Evolutionary conservation across 2,888 invertebrate genomes (phyloP).

Genomic region (Prionchulus punctatus): DNA sequence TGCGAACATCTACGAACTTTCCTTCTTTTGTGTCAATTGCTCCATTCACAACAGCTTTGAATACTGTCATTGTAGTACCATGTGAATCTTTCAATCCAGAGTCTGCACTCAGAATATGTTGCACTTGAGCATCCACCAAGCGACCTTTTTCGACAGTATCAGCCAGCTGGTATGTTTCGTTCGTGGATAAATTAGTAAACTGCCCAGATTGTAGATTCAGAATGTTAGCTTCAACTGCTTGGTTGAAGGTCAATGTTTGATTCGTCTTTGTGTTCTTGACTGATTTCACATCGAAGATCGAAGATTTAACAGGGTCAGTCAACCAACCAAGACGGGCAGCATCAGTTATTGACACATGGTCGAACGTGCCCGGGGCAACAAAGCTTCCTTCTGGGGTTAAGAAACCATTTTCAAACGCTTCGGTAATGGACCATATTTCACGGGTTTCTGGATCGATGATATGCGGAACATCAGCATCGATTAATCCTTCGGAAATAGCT

Average conservation of each 20-base stretch:
- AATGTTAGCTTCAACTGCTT: constrained; percentile 55
- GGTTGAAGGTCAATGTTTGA: constrained; percentile 63
- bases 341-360: constrained; percentile 54
- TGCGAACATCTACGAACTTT: constrained; percentile 54
- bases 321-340: constrained; percentile 74
- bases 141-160: constrained; percentile 30
- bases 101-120: constrained; percentile 59
- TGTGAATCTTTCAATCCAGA: constrained; percentile 53
- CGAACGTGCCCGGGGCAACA: constrained; percentile 44
- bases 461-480: constrained; percentile 65
- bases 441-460: constrained; percentile 58
- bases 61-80: constrained; percentile 49
- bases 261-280: constrained; percentile 62
- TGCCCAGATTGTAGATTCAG: constrained; percentile 46
- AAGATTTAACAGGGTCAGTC: constrained; percentile 63
- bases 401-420: constrained; percentile 60
- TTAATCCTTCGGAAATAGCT: constrained; percentile 62
- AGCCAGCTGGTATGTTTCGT: constrained; percentile 13
- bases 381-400: constrained; percentile 56
- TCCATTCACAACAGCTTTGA: constrained; percentile 62
- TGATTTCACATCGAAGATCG: constrained; percentile 73
- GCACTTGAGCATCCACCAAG: constrained; percentile 24
- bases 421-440: constrained; percentile 59
- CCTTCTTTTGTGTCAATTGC: constrained; percentile 70
- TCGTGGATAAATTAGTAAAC: constrained; percentile 14